Evolutionary conservation across 2,888 invertebrate species (phyloP).

Genomic region (Dynastes hyllus): DNA sequence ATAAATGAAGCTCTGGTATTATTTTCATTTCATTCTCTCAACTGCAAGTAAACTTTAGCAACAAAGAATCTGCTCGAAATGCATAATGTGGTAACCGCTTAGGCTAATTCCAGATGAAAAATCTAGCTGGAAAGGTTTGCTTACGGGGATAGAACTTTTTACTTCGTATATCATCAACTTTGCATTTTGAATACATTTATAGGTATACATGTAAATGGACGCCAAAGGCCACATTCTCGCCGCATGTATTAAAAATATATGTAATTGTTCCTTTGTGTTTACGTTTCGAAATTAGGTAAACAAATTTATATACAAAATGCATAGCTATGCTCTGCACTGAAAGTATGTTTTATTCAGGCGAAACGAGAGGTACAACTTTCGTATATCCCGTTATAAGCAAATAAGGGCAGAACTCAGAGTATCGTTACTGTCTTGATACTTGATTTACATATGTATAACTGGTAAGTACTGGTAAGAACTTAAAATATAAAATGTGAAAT

Average conservation of each 20-base stretch:
- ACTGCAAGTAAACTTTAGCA: too few relatives aligned
- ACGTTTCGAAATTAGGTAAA: not conserved
- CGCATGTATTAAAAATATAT: not conserved
- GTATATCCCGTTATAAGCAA: not conserved
- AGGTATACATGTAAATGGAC: too few relatives aligned
- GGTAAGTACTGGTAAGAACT: not conserved
- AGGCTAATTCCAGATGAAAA: too few relatives aligned
- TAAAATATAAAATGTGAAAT: not conserved
- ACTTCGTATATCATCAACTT: too few relatives aligned
- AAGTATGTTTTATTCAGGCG: constrained; percentile 2
- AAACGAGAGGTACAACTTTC: not conserved
- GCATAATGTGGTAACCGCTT: too few relatives aligned
- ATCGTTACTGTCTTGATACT: too few relatives aligned
- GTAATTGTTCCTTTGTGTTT: not conserved
- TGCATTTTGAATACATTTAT: too few relatives aligned
- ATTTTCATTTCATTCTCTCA: too few relatives aligned
- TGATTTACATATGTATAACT: not conserved
- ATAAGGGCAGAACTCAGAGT: not conserved
- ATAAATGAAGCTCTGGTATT: too few relatives aligned
- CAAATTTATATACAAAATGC: not conserved
- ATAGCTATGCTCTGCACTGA: not conserved
- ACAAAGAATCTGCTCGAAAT: too few relatives aligned
- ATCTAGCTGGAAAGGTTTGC: too few relatives aligned
- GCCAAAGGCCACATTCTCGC: not conserved
- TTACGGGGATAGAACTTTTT: too few relatives aligned